phyloP scores from a whole-genome alignment of 2,113 vertebrate species.

The Ptilonorhynchus violaceus region DNA sequence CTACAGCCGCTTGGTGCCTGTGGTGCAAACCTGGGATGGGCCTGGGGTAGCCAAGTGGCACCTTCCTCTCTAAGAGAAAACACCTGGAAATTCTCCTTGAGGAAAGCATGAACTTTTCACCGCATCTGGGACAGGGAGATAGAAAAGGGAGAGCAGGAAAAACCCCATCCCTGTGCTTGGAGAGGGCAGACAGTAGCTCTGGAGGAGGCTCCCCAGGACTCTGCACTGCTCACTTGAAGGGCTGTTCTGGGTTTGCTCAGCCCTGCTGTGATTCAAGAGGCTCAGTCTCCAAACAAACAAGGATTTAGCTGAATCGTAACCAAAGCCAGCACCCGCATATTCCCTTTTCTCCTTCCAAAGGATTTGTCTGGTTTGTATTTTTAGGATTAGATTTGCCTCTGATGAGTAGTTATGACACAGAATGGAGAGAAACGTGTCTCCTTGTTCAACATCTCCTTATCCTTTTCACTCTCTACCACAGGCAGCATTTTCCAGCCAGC shows the following conservation, averaged over 20 bases:
- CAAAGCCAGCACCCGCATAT: not conserved
- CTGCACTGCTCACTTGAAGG: fast-evolving
- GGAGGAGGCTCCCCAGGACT: not conserved
- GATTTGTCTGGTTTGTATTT: conserved; percentile 24
- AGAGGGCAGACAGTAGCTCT: not conserved
- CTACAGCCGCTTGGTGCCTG: not conserved
- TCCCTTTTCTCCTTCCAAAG: conserved; percentile 10
- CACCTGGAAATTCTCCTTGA: not conserved
- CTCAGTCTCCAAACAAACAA: conserved; percentile 12
- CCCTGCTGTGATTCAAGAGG: not conserved
- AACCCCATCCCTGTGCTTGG: not conserved
- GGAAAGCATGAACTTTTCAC: not conserved
- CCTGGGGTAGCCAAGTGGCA: not conserved
- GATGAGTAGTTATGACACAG: not conserved
- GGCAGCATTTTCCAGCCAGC: not conserved
- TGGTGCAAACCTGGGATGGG: not conserved
- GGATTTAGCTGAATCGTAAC: not conserved
- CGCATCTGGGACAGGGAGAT: not conserved
- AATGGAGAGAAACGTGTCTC: not conserved
- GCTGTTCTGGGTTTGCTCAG: not conserved
- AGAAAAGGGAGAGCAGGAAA: not conserved
- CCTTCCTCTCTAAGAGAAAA: not conserved
- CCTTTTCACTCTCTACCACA: not conserved
- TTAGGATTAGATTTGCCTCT: conserved; percentile 11
- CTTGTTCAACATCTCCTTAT: not conserved